Conservation (phyloP, 2,113 vertebrate species). For the Promerops cafer region DNA sequence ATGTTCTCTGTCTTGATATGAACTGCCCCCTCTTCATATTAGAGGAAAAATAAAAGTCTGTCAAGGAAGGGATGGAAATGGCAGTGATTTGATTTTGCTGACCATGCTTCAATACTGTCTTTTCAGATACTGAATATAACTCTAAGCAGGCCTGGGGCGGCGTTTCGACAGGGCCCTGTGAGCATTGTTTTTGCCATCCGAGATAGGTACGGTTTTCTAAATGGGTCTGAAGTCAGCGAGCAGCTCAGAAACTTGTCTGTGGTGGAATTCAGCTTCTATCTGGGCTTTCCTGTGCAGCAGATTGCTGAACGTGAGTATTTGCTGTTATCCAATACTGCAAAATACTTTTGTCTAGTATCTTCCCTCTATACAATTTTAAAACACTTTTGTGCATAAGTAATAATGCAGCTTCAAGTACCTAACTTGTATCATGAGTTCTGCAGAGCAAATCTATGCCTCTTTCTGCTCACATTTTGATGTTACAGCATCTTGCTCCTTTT, state of each 20-base stretch:
- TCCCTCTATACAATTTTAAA: neutral
- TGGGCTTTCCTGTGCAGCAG: constrained; percentile 93
- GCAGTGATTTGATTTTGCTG: neutral
- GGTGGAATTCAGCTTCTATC: constrained; percentile 97
- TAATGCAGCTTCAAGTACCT: neutral
- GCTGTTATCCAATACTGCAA: neutral
- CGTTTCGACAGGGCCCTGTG: constrained; percentile 76
- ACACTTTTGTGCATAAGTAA: neutral
- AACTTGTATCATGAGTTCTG: neutral
- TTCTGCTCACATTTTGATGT: neutral
- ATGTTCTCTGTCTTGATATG: neutral
- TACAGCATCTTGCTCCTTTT: neutral
- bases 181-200: constrained; percentile 83
- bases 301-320: constrained; percentile 92
- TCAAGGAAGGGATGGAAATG: neutral
- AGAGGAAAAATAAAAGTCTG: neutral
- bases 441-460: neutral
- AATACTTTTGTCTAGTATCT: neutral
- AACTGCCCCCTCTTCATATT: neutral
- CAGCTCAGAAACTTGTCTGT: constrained; percentile 82
- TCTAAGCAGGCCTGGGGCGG: constrained; percentile 34
- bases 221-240: constrained; percentile 87
- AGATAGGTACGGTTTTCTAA: constrained; percentile 72
- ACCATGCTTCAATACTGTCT: neutral
- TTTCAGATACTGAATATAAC: constrained; percentile 91